Percentiles rank a stretch among this genome's conserved stretches.
Evolutionary conservation across 2,888 invertebrate species (phyloP).

Genomic region (Sarcophaga rosellei): DNA sequence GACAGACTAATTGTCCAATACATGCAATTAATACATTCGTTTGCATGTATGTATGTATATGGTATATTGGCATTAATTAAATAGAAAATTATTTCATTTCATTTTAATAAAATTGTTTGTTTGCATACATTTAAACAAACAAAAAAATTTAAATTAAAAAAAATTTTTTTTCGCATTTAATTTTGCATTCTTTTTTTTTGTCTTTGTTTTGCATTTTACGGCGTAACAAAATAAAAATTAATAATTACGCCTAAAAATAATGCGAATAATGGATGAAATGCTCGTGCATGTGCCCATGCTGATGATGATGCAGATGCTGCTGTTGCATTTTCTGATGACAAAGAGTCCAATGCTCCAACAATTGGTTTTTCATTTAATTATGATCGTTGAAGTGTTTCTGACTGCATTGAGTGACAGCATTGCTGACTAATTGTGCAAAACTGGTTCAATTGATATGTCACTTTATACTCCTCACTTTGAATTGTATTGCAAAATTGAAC

Average conservation of each 20-base stretch:
- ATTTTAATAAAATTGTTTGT: neutral
- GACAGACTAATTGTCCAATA: neutral
- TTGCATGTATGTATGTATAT: too few relatives aligned
- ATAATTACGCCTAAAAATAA: neutral
- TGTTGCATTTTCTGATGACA: neutral
- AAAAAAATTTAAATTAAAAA: neutral
- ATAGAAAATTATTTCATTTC: conserved; percentile 39
- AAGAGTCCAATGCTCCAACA: neutral
- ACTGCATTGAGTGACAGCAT: conserved; percentile 50
- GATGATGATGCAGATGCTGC: neutral
- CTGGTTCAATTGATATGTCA: conserved; percentile 61
- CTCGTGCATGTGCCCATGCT: conserved; percentile 13
- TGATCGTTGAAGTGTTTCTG: conserved; percentile 49
- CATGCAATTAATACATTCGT: neutral
- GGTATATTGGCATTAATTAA: conserved; percentile 31
- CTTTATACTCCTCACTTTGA: conserved; percentile 40
- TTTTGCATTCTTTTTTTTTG: neutral
- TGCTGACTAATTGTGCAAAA: conserved; percentile 60
- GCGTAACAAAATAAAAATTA: neutral
- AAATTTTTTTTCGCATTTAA: neutral
- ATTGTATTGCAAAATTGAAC: neutral
- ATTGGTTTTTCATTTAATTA: conserved; percentile 64
- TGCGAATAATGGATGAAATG: too few relatives aligned
- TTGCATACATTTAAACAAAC: neutral
- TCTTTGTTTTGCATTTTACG: neutral